Evolutionary conservation across 2,888 invertebrate genomes (phyloP).

Genomic region (Ornithoptera alexandrae): DNA sequence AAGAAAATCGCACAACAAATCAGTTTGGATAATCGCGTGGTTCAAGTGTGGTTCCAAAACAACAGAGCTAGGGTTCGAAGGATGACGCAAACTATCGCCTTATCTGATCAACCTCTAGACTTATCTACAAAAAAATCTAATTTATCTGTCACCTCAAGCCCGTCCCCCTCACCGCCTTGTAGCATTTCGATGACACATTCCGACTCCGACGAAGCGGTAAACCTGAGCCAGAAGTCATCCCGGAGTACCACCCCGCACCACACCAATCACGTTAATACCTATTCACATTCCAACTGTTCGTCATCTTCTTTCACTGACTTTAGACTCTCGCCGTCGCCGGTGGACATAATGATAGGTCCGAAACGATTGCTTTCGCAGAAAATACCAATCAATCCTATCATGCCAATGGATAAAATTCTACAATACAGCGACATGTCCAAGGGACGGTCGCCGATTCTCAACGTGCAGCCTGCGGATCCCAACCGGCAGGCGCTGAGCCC

Average conservation of each 20-base stretch:
- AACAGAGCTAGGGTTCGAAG: constrained; percentile 93
- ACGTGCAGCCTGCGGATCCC: constrained; percentile 70
- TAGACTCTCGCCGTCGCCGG: constrained; percentile 74
- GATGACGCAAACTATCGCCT: constrained; percentile 66
- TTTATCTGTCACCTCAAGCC: constrained; percentile 78
- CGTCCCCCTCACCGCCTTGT: constrained; percentile 82
- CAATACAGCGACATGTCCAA: constrained; percentile 78
- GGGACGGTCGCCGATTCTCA: constrained; percentile 80
- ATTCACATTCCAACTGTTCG: constrained; percentile 82
- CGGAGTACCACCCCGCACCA: constrained; percentile 82
- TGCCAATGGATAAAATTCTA: constrained; percentile 84
- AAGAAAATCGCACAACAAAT: constrained; percentile 90
- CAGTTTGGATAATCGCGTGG: constrained; percentile 88
- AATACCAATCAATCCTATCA: constrained; percentile 62
- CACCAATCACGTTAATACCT: constrained; percentile 69
- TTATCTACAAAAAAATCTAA: constrained; percentile 90
- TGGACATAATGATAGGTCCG: constrained; percentile 61
- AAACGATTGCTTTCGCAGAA: constrained; percentile 61
- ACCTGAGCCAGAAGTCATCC: constrained; percentile 86
- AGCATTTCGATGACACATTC: constrained; percentile 82
- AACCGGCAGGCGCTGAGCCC: constrained; percentile 82
- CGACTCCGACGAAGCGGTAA: constrained; percentile 87
- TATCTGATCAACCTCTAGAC: constrained; percentile 91
- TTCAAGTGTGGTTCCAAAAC: constrained; percentile 98
- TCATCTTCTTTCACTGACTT: constrained; percentile 76